Evolutionary conservation across 2,888 invertebrate species (phyloP).

Genomic region (Himalopsyche tibetana): DNA sequence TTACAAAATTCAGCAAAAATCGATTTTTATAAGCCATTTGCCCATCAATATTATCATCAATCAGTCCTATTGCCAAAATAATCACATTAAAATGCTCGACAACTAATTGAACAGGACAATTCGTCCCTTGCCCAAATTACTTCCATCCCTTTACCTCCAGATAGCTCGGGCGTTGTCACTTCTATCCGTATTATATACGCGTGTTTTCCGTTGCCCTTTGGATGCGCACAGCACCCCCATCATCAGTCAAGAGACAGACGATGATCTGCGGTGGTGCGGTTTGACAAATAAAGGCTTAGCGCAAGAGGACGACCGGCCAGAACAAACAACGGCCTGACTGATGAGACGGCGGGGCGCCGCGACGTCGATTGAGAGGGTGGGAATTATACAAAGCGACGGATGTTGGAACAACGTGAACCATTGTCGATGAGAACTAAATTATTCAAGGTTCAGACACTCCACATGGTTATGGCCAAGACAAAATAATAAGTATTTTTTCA

Average conservation of each 20-base stretch:
- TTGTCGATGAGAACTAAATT: too few relatives aligned
- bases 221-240: background rate
- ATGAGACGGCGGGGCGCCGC: constrained; percentile 49
- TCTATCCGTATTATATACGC: constrained; percentile 33
- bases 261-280: constrained; percentile 34
- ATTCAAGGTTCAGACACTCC: too few relatives aligned
- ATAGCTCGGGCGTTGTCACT: constrained; percentile 21
- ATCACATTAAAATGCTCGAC: background rate
- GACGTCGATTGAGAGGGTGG: constrained; percentile 42
- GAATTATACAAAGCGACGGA: background rate
- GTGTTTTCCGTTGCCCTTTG: constrained; percentile 32
- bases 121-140: constrained; percentile 1
- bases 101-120: background rate
- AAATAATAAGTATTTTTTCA: too few relatives aligned
- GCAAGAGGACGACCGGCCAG: constrained; percentile 48
- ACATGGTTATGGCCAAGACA: too few relatives aligned
- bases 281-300: constrained; percentile 56
- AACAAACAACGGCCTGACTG: constrained; percentile 49
- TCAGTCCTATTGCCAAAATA: background rate
- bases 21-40: too few relatives aligned
- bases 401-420: background rate
- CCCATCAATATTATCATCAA: too few relatives aligned
- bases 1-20: too few relatives aligned
- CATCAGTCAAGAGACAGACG: constrained; percentile 1
- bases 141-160: constrained; percentile 24